These are phyloP conservation scores for Scalopus aquaticus DNA, from an alignment of 2,113 vertebrate species.

Conservation along the genomic window DNA sequence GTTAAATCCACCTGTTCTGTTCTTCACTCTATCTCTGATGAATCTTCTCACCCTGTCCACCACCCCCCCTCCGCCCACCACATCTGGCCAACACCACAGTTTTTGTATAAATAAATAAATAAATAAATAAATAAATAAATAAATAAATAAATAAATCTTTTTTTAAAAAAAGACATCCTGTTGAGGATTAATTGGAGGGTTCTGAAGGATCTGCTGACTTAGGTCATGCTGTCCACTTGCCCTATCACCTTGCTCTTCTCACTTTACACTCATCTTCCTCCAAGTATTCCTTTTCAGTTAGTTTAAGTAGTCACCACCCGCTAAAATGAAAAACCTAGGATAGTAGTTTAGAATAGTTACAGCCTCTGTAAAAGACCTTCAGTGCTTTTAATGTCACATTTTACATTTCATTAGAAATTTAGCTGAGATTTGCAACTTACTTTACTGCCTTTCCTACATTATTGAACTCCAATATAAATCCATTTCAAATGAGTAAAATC, in stretches of 20 bases:
- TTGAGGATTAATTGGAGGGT: neutral
- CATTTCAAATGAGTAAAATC: constrained; percentile 46
- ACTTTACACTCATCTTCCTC: neutral
- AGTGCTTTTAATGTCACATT: neutral
- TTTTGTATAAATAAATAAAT: too few species aligned
- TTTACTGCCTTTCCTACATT: neutral
- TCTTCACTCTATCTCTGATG: too few species aligned
- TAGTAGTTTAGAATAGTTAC: neutral
- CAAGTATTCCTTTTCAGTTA: neutral
- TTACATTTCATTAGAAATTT: constrained; percentile 22
- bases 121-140: too few species aligned
- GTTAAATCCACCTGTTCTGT: too few species aligned
- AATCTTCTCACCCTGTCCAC: too few species aligned
- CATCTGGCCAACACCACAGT: too few species aligned
- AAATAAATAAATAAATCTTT: too few species aligned
- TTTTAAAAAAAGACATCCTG: neutral
- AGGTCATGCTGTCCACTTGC: neutral
- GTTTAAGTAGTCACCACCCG: neutral
- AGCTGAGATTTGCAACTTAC: neutral
- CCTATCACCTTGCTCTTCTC: neutral
- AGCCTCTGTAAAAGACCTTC: neutral
- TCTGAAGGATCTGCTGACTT: neutral
- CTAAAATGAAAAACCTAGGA: neutral
- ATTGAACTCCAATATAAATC: constrained; percentile 32
- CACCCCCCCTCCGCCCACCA: too few species aligned